Percentiles rank a stretch among this genome's conserved stretches.
Conservation (phyloP, 1,140 invertebrate genomes). For the Musca vetustissima region DNA sequence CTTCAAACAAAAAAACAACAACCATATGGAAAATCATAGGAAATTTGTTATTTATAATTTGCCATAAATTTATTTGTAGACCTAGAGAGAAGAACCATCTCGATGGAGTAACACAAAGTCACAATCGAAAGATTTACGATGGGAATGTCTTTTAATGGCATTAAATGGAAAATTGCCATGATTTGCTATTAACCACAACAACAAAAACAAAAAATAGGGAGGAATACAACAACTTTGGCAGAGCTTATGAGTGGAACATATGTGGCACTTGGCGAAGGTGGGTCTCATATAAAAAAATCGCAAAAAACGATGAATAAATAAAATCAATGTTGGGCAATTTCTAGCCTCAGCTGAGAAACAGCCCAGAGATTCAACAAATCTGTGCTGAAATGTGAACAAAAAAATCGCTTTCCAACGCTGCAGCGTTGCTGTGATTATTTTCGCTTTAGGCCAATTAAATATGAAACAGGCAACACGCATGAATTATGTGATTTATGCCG, state of each 20-base stretch:
- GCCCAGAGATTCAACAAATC: not conserved
- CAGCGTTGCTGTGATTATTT: constrained; percentile 10
- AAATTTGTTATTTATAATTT: constrained; percentile 26
- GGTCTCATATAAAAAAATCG: not conserved
- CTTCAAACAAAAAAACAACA: not conserved
- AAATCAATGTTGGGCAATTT: not conserved
- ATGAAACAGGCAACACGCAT: constrained; percentile 22
- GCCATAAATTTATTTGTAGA: constrained; percentile 26
- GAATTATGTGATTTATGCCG: constrained; percentile 24
- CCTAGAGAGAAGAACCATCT: not conserved
- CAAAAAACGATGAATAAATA: not conserved
- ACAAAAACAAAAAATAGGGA: constrained; percentile 8
- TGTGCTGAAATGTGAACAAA: no score
- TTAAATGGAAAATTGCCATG: constrained; percentile 31
- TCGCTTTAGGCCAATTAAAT: constrained; percentile 22
- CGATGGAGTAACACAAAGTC: not conserved
- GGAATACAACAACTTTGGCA: not conserved
- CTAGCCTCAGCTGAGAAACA: not conserved
- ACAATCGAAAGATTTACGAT: constrained; percentile 27
- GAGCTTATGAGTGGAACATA: no score
- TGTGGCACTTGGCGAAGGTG: constrained; percentile 17
- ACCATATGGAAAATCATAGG: constrained; percentile 10
- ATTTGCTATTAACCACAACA: constrained; percentile 26
- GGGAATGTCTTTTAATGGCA: constrained; percentile 28
- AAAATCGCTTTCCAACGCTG: not conserved